phyloP scores from a whole-genome alignment of 2,888 invertebrate species.

The Platerodrilus igneus region DNA sequence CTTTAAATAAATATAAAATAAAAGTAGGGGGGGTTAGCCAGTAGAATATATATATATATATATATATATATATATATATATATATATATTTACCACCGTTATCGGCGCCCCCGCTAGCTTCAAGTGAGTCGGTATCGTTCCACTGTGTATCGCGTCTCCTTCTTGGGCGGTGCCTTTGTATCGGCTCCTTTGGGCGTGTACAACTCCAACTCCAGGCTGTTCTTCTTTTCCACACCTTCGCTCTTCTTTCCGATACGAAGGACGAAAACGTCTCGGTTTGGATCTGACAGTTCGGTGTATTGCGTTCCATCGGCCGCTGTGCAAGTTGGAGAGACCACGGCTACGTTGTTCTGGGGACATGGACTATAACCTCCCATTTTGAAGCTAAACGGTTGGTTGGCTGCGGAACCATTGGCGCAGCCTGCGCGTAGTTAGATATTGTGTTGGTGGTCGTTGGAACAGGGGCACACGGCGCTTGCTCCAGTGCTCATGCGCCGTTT shows the following conservation, averaged over 20 bases:
- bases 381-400: not conserved
- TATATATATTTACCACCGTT: too few relatives aligned
- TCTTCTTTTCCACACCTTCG: constrained; percentile 3
- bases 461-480: not conserved
- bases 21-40: too few relatives aligned
- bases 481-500: not conserved
- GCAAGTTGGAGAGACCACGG: not conserved
- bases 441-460: not conserved
- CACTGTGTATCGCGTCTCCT: too few relatives aligned
- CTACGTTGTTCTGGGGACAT: not conserved
- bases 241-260: constrained; percentile 11
- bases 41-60: too few relatives aligned
- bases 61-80: too few relatives aligned
- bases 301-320: constrained; percentile 1
- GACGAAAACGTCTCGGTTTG: constrained; percentile 7
- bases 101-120: too few relatives aligned
- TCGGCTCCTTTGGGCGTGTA: too few relatives aligned
- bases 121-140: too few relatives aligned
- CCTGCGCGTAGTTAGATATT: not conserved
- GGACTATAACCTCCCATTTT: not conserved
- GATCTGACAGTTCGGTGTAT: constrained; percentile 4
- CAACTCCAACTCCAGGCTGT: too few relatives aligned
- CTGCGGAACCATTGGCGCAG: not conserved
- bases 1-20: too few relatives aligned
- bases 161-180: too few relatives aligned